These are phyloP conservation scores for Sula dactylatra DNA, from an alignment of 2,113 vertebrate species.

Conservation along the genomic window DNA sequence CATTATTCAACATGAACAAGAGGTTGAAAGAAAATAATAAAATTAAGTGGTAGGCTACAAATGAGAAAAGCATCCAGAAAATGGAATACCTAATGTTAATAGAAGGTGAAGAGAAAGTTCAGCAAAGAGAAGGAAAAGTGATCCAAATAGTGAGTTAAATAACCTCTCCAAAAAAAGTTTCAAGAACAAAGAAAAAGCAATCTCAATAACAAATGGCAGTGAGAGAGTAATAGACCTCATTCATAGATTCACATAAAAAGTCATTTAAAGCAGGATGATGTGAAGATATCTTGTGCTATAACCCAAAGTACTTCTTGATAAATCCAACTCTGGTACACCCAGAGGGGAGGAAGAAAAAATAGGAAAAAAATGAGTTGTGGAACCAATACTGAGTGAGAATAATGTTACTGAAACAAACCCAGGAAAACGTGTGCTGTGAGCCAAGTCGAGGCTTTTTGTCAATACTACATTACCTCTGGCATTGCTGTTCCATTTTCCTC, in stretches of 20 bases:
- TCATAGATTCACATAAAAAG: neutral
- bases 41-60: constrained; percentile 34
- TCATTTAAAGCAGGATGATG: neutral
- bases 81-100: constrained; percentile 21
- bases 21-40: constrained; percentile 50
- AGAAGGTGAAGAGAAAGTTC: constrained; percentile 12
- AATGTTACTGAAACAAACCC: neutral
- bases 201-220: neutral
- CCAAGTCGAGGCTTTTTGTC: neutral
- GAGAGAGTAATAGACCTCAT: neutral
- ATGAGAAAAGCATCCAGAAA: constrained; percentile 15
- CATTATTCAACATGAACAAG: constrained; percentile 12
- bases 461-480: neutral
- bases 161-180: neutral
- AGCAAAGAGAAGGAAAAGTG: neutral
- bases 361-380: neutral
- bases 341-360: too few species aligned
- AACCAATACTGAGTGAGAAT: neutral
- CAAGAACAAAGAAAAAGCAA: neutral
- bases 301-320: neutral
- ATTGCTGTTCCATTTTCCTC: neutral
- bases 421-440: neutral
- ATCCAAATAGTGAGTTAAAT: neutral
- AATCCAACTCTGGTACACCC: neutral
- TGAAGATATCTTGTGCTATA: neutral